Evolutionary conservation across 2,797 vertebrate species (phyloP), one percentile per base, ranked within the genome.

Genomic region (Cyprinella venusta): DNA sequence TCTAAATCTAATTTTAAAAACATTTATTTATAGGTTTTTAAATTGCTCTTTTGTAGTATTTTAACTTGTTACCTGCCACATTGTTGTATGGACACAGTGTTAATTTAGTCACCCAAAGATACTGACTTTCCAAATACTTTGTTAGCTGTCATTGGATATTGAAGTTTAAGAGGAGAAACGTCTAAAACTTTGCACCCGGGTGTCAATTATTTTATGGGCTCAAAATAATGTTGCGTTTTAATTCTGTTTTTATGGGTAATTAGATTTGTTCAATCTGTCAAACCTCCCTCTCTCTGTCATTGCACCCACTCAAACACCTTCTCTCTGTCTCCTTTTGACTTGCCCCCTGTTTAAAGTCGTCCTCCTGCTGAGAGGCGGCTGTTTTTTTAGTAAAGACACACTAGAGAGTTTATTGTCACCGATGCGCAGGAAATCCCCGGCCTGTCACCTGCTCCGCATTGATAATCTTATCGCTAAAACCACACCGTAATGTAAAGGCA

Each of bases 381-480:
- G 36, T 24, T 45, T 52, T 52, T 68, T 30, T 16, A 24, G 36
- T 54, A 13, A 64, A 45, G 42, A 48, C 61, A 48, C 61, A 54
- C 24, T 40, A 12, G 19, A 54, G 59, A 52, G 72, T 68, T 56
- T 38, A 79, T 79, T 76, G 64, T 83, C 24, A 78, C 36, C 4
- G 21, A 76, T 70, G 52, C 5, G 30, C 52, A 61, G 81, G 54
- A 76, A 83, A 78, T 63, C 24, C 75, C 74, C 7, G 4, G 52
- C 54, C 40, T 61, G 65, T 83, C 75, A 83, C 65, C 81, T 83
- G 74, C 61, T 40, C 81, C 3, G 5, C 13, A 0, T 61, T 33
- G 74, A 83, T 83, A 83, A 69, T 77, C 74, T 83, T 83, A 83
- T 83, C 75, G 2, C 40, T 15, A 54, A 59, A 45, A 69, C 75